Percentiles rank a stretch among this genome's conserved stretches.
Conservation (phyloP, 2,888 invertebrate species). For the Bellardia bayeri region DNA sequence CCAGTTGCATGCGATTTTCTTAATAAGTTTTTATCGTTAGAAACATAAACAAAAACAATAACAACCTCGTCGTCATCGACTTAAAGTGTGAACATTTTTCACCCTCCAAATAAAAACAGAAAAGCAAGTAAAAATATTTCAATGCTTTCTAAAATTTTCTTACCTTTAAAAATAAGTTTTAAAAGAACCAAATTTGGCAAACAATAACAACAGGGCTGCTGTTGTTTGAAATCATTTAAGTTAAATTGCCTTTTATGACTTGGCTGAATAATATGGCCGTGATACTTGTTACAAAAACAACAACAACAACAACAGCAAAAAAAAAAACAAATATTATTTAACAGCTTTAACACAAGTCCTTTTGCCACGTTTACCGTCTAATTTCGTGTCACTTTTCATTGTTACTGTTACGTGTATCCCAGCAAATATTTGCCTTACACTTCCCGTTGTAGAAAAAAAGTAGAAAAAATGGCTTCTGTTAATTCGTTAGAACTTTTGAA, state of each 20-base stretch:
- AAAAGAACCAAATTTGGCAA: neutral
- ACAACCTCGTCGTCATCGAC: neutral
- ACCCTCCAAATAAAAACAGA: slow-evolving; percentile 12
- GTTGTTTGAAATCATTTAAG: slow-evolving; percentile 56
- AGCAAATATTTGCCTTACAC: neutral
- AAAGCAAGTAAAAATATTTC: neutral
- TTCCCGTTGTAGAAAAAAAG: too few relatives aligned
- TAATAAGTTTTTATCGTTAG: slow-evolving; percentile 22
- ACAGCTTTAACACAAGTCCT: slow-evolving; percentile 15
- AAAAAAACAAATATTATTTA: slow-evolving; percentile 1
- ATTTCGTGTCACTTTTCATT: neutral
- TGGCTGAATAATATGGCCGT: slow-evolving; percentile 37
- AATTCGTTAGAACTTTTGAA: too few relatives aligned
- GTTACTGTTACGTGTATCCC: neutral
- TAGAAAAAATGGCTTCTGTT: too few relatives aligned
- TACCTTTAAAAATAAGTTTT: neutral
- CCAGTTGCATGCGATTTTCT: slow-evolving; percentile 69
- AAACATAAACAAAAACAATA: neutral
- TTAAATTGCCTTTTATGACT: slow-evolving; percentile 62
- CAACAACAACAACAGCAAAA: neutral
- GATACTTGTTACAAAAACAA: slow-evolving; percentile 33
- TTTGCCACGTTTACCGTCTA: slow-evolving; percentile 8
- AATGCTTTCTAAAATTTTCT: neutral
- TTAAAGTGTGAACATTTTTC: slow-evolving; percentile 31
- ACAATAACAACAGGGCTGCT: neutral